Evolutionary conservation across 2,113 vertebrate genomes (phyloP).

Genomic region (Atractosteus spatula): DNA sequence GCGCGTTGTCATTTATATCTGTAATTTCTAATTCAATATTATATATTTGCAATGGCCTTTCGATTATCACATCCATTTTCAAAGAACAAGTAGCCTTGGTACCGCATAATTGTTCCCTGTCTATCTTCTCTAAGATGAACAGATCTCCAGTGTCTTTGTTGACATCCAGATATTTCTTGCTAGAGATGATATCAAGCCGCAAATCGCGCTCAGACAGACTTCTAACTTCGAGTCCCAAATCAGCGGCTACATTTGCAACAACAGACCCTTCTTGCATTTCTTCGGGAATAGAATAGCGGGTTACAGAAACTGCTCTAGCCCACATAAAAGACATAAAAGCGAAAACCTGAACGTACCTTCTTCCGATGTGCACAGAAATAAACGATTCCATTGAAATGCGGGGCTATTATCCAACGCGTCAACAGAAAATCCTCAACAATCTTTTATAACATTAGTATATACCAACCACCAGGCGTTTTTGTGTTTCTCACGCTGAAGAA

Average conservation of each 20-base stretch:
- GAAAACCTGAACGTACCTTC: conserved; percentile 38
- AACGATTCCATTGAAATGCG: conserved; percentile 27
- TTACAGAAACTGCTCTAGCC: conserved; percentile 30
- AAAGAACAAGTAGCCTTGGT: conserved; percentile 31
- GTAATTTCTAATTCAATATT: conserved; percentile 23
- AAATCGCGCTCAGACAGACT: conserved; percentile 52
- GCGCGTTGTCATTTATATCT: conserved; percentile 28
- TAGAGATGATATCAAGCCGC: conserved; percentile 49
- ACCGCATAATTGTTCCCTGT: conserved; percentile 44
- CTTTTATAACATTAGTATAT: conserved; percentile 15
- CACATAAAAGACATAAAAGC: conserved; percentile 29
- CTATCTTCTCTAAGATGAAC: conserved; percentile 47
- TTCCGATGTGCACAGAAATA: background rate
- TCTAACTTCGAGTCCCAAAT: conserved; percentile 66
- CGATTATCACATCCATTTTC: conserved; percentile 28
- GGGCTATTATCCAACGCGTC: background rate
- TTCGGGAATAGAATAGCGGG: conserved; percentile 70
- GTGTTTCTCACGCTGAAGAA: conserved; percentile 43
- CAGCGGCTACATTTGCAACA: conserved; percentile 71
- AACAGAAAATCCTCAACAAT: background rate
- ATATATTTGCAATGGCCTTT: conserved; percentile 40
- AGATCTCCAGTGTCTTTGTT: conserved; percentile 62
- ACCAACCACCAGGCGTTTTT: conserved; percentile 48
- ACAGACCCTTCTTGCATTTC: conserved; percentile 75
- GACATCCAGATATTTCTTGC: conserved; percentile 66